A percentile compares a stretch with the other conserved stretches of the same genome.
Conservation (phyloP, 2,113 vertebrate genomes). For the Hemichromis elongatus region DNA sequence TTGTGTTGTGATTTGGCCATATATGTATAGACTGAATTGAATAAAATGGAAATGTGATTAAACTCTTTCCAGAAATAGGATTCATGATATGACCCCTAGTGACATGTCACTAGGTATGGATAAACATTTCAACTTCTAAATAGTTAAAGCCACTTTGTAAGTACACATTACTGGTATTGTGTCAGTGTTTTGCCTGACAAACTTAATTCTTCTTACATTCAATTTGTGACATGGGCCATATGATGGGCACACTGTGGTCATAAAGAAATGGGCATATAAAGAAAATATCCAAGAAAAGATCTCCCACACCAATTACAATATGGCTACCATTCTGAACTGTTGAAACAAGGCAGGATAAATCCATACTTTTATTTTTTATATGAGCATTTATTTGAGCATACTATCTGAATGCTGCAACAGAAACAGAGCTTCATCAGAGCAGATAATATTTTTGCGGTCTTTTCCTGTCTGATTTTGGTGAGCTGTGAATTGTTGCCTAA, state of each 20-base stretch:
- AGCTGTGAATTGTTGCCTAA: neutral
- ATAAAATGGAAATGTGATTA: neutral
- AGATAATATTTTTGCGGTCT: neutral
- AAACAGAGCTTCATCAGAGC: neutral
- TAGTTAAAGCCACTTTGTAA: neutral
- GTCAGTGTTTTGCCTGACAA: neutral
- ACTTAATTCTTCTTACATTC: neutral
- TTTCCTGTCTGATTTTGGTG: neutral
- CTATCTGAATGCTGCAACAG: fast-evolving
- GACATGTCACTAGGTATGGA: neutral
- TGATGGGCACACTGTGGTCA: neutral
- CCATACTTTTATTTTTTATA: neutral
- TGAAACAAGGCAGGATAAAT: neutral
- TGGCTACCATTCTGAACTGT: fast-evolving
- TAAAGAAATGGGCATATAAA: neutral
- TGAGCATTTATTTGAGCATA: too few species aligned
- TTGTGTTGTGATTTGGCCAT: too few species aligned
- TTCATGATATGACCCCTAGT: neutral
- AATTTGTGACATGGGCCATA: neutral
- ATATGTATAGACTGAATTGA: too few species aligned
- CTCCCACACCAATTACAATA: neutral
- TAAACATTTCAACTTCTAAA: neutral
- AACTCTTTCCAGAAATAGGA: neutral
- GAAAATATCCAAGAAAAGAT: neutral
- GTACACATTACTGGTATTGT: neutral